phyloP scores from a whole-genome alignment of 2,113 vertebrate genomes.

The Gymnarchus niloticus region DNA sequence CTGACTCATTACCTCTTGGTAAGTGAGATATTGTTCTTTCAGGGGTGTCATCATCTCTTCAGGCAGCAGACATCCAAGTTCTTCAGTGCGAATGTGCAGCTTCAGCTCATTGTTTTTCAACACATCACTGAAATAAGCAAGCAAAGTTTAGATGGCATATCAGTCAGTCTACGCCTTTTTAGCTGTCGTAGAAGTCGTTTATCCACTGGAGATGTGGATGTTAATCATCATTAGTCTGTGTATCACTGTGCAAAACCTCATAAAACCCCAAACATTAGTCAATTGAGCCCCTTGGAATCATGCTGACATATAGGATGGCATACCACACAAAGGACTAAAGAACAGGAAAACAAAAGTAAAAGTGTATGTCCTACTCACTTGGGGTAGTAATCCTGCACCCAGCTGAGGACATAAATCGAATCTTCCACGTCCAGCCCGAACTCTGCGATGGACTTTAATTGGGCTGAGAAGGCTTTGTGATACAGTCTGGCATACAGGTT shows the following conservation, averaged over 20 bases:
- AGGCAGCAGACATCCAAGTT: slow-evolving; percentile 69
- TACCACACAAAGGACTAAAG: neutral
- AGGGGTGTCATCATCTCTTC: slow-evolving; percentile 49
- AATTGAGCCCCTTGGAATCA: neutral
- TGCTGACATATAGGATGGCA: neutral
- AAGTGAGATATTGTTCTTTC: slow-evolving; percentile 65
- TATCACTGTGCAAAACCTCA: neutral
- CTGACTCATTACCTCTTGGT: slow-evolving; percentile 59
- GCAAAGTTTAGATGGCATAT: neutral
- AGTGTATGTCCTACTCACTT: slow-evolving; percentile 43
- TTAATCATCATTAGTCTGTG: neutral
- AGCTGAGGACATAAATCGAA: slow-evolving; percentile 68
- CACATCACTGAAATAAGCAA: slow-evolving; percentile 64
- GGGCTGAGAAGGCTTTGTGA: slow-evolving; percentile 64
- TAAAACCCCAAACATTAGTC: neutral
- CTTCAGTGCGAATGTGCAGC: slow-evolving; percentile 49
- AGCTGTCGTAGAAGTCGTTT: too few relatives aligned
- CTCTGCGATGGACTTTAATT: slow-evolving; percentile 46
- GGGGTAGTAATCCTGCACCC: slow-evolving; percentile 70
- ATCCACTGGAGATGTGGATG: neutral
- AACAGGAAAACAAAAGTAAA: neutral
- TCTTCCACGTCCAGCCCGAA: slow-evolving; percentile 62
- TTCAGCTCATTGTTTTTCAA: slow-evolving; percentile 57
- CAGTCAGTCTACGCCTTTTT: neutral
- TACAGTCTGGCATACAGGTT: slow-evolving; percentile 68